Evolutionary conservation across 2,113 vertebrate species (phyloP), one percentile per base, ranked within the genome.

Genomic region (Oreotragus oreotragus): DNA sequence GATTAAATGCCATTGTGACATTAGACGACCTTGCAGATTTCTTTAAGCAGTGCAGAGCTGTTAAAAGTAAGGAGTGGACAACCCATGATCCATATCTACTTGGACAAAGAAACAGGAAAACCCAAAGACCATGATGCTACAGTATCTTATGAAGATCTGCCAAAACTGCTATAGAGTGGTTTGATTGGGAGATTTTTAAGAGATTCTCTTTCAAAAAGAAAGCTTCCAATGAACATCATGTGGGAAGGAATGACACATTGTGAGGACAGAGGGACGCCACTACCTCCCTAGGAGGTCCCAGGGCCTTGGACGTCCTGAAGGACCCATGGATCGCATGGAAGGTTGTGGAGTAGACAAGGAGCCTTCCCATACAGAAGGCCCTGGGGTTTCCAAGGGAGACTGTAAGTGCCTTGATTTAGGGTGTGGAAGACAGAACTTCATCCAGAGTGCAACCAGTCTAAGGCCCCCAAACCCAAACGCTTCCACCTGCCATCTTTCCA

Each of bases 321-420:
- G 99, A 33, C 99, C 99, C 17, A 99, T 99, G 99, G 99, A 99
- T 60, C 98, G 99, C 70, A 99, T 99, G 99, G 99, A 99, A 79
- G 99, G 99, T 97, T 98, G 99, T 99, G 99, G 99, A 25, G 99
- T 99, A 83, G 99, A 99, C 57, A 96, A 79, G 98, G 99, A 0
- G 99, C 99, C 33, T 99, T 99, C 66, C 98, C 99, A 64, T 99
- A 99, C 0, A 98, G 99, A 88, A 99, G 99, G 14, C 99, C 99
- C 0, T 99, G 99, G 33, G 99, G 99, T 15, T 99, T 99, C 30
- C 97, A 99, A 36, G 99, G 99, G 12, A 99, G 99, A 99, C 98
- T 99, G 99, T 99, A 99, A 99, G 98, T 99, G 99, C 97, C 99
- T 99, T 39, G 99, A 99, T 76, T 99, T 99, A 99, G 99, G 99